These are phyloP conservation scores for Pseudolycoriella hygida DNA, from an alignment of 2,888 invertebrate genomes.

Conservation along the genomic window DNA sequence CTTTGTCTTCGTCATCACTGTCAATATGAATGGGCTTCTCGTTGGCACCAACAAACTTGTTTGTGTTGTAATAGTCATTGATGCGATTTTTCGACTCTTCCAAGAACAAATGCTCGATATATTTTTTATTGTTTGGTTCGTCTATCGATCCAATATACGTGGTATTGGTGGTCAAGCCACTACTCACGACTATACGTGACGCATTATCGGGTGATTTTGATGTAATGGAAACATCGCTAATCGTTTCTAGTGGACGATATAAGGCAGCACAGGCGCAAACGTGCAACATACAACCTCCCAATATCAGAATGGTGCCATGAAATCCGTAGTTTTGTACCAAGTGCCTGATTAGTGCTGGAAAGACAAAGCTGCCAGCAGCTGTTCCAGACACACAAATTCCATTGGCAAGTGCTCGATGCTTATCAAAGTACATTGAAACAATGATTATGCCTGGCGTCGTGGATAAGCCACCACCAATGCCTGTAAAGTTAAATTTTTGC, in stretches of 20 bases:
- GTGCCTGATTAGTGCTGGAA: conserved; percentile 54
- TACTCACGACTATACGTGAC: neutral
- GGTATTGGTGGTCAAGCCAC: conserved; percentile 15
- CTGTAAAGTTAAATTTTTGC: conserved; percentile 24
- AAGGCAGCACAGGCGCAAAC: conserved; percentile 54
- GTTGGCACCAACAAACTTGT: conserved; percentile 12
- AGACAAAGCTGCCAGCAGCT: conserved; percentile 60
- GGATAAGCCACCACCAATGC: conserved; percentile 60
- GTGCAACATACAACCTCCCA: conserved; percentile 57
- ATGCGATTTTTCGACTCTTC: conserved; percentile 28
- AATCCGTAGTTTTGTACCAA: conserved; percentile 52
- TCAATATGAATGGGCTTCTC: conserved; percentile 18
- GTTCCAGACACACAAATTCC: conserved; percentile 68
- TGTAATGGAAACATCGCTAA: conserved; percentile 3
- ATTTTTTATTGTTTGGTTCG: conserved; percentile 24
- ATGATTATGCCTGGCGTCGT: conserved; percentile 68
- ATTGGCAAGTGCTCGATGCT: conserved; percentile 59
- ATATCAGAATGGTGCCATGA: conserved; percentile 49
- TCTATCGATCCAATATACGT: conserved; percentile 28
- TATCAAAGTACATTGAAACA: conserved; percentile 63
- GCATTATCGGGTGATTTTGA: neutral
- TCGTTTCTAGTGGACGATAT: conserved; percentile 36
- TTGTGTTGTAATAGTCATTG: conserved; percentile 24
- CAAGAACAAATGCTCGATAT: conserved; percentile 27
- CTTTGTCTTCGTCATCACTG: conserved; percentile 36